Evolutionary conservation across 2,113 vertebrate species (phyloP).

Genomic region (Hypanus sabinus): DNA sequence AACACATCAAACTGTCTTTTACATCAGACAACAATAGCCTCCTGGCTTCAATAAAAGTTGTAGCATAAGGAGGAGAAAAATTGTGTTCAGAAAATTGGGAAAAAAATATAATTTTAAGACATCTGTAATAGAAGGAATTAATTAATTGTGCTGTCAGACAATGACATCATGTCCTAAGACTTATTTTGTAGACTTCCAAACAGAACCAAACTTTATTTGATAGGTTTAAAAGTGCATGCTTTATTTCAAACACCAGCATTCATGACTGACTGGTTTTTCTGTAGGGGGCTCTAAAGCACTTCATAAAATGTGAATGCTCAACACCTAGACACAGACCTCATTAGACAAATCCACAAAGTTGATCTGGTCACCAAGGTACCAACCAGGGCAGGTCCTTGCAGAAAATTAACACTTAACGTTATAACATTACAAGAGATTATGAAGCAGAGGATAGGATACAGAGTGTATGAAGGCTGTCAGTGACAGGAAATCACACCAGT

Average conservation of each 20-base stretch:
- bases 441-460: constrained; percentile 5
- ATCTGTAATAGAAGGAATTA: neutral
- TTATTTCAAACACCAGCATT: neutral
- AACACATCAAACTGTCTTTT: constrained; percentile 17
- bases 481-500: constrained; percentile 20
- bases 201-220: constrained; percentile 9
- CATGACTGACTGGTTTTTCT: constrained; percentile 16
- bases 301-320: constrained; percentile 23
- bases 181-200: neutral
- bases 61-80: neutral
- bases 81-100: neutral
- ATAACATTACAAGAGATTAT: constrained; percentile 2
- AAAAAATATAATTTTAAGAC: neutral
- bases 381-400: constrained; percentile 25
- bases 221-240: constrained; percentile 7
- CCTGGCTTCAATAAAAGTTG: neutral
- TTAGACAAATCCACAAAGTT: neutral
- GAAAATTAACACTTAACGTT: constrained; percentile 29
- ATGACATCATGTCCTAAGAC: constrained; percentile 21
- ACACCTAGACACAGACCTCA: constrained; percentile 30
- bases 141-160: constrained; percentile 7
- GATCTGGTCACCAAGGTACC: constrained; percentile 28
- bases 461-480: neutral
- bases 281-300: constrained; percentile 34
- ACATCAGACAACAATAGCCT: neutral